These are phyloP conservation scores for Papilio polytes DNA, from an alignment of 1,140 invertebrate species.

Conservation along the genomic window DNA sequence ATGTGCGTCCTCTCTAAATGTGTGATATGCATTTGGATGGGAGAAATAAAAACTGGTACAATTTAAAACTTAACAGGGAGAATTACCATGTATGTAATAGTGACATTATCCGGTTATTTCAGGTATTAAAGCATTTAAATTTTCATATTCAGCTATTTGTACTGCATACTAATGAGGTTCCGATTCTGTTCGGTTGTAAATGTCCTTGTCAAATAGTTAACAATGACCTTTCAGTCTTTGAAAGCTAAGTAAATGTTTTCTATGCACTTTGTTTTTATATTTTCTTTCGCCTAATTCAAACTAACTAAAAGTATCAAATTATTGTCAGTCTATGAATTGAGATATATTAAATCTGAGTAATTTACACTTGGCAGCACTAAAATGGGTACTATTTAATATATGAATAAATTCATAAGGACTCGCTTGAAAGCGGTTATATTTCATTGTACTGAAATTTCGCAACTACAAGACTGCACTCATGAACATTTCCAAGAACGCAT, in stretches of 20 bases:
- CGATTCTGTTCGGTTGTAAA: background rate
- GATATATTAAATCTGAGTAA: background rate
- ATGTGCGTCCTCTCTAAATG: no score
- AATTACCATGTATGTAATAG: background rate
- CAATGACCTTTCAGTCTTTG: background rate
- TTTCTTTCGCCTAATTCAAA: no score
- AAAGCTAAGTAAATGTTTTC: no score
- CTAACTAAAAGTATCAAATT: no score
- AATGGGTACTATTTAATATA: background rate
- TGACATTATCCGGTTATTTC: slow-evolving; percentile 14
- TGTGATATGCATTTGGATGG: no score
- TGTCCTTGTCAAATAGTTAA: background rate
- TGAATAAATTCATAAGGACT: slow-evolving; percentile 3
- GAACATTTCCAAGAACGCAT: slow-evolving; percentile 4
- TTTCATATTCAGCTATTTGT: background rate
- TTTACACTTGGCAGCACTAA: background rate
- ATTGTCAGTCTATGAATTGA: background rate
- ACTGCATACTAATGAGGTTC: slow-evolving; percentile 6
- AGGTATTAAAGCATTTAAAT: background rate
- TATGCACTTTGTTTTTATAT: no score
- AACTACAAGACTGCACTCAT: slow-evolving; percentile 9
- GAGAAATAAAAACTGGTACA: no score
- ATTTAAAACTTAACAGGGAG: no score
- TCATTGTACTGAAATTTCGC: background rate
- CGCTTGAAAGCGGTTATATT: background rate